Percentiles rank a stretch among this genome's conserved stretches.
These are phyloP conservation scores for Novumbra hubbsi DNA, from an alignment of 2,797 vertebrate genomes.

Conservation along the genomic window DNA sequence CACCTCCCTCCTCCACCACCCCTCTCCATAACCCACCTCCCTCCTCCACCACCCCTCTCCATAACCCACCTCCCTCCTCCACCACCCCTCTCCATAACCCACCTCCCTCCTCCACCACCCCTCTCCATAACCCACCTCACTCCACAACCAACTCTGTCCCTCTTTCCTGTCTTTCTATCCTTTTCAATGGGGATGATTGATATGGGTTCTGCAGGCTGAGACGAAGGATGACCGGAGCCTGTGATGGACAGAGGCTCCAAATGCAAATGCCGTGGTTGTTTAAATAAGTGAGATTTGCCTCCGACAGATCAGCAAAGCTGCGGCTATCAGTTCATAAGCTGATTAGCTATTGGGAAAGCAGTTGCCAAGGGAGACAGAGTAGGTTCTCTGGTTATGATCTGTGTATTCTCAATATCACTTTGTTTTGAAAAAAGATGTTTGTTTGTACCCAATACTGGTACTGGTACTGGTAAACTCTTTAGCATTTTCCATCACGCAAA, in stretches of 20 bases:
- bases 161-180: background rate
- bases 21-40: too few species aligned
- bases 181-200: conserved; percentile 25
- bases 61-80: too few species aligned
- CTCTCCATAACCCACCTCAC: too few species aligned
- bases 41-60: too few species aligned
- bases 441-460: background rate
- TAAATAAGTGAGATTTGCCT: conserved; percentile 53
- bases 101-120: too few species aligned
- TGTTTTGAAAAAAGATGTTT: conserved; percentile 26
- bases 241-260: background rate
- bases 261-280: conserved; percentile 26
- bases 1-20: too few species aligned
- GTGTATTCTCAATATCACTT: conserved; percentile 34
- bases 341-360: conserved; percentile 57
- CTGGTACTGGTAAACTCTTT: conserved; percentile 11
- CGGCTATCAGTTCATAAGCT: conserved; percentile 50
- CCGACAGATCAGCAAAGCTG: conserved; percentile 48
- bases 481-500: conserved; percentile 1
- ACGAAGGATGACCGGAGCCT: background rate
- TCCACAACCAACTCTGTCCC: background rate
- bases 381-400: conserved; percentile 31
- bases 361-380: conserved; percentile 3
- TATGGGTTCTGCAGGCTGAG: background rate
- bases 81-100: too few species aligned